Evolutionary conservation across 2,797 vertebrate genomes (phyloP), one percentile per base, ranked within the genome.

Genomic region (Hafferia zeledoni): DNA sequence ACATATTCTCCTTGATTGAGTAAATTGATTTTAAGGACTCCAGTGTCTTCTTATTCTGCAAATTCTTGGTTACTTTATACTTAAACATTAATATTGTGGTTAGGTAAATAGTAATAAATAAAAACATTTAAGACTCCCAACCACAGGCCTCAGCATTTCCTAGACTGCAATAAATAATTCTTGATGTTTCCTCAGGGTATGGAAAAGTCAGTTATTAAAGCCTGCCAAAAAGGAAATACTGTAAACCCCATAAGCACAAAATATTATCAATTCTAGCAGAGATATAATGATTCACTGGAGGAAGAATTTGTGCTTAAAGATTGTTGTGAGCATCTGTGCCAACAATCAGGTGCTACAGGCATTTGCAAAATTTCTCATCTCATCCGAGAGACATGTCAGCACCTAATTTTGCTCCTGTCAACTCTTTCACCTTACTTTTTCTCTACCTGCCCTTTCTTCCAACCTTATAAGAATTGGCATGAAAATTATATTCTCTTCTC

Each of bases 161-260:
- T 87, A 55, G 53, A 30, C 8, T 78, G 13, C n/a, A 92, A 83
- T 87, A 94, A 95, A 94, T 79, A 92, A 83, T 55, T 35, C 39
- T 52, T 75, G 49, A 80, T 44, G 6, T 85, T 91, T 94, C 89
- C 84, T 65, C 61, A 14, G 64, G 46, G 46, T 75, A 87, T 37
- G 31, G n/a, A 95, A 85, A 50, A 94, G n/a, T 44, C n/a, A 80
- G 46, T 83, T 95, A 89, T 89, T 93, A 93, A 89, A 47, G 68
- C 13, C 49, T 93, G 68, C 55, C 65, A 52, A 53, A 93, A 94
- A 91, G 28, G 23, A 95, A 95, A 83, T 43, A 44, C 27, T 53
- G 24, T 83, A 83, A 91, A 90, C 65, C 75, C 61, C 61, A 30
- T 28, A 80, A 83, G 57, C 43, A 81, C 56, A 89, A 91, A 95